A percentile compares a stretch with the other conserved stretches of the same genome.
phyloP scores from a whole-genome alignment of 2,797 vertebrate genomes.

The Prunella strophiata region DNA sequence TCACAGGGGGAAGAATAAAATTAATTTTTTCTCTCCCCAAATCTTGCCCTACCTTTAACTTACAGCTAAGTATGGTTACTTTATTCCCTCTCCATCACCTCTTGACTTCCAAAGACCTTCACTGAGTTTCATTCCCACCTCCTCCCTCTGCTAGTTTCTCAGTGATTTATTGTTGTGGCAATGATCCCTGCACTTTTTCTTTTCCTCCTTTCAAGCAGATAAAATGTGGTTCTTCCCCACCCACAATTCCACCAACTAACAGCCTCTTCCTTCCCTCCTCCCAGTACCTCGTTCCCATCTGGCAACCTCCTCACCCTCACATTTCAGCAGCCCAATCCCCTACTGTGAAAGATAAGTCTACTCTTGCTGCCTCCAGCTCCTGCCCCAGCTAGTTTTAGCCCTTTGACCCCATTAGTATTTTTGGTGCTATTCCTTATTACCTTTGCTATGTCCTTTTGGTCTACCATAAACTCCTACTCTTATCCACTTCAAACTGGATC shows the following conservation, averaged over 20 bases:
- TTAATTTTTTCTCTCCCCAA: not conserved
- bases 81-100: not conserved
- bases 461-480: not conserved
- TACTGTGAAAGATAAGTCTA: not conserved
- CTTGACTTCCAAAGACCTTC: not conserved
- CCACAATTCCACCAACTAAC: not conserved
- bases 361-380: not conserved
- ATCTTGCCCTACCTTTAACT: not conserved
- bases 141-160: not conserved
- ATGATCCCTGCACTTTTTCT: not conserved
- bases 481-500: not conserved
- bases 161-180: not conserved
- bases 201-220: not conserved
- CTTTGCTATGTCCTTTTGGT: not conserved
- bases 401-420: not conserved
- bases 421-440: not conserved
- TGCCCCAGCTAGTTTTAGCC: not conserved
- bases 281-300: not conserved
- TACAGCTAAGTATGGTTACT: not conserved
- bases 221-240: constrained; percentile 1
- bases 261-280: not conserved
- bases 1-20: not conserved
- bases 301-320: not conserved
- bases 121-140: not conserved
- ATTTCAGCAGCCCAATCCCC: not conserved